Base-by-base conservation (phyloP, 2,113 vertebrate species). In the Formicarius rufipectus region DNA sequence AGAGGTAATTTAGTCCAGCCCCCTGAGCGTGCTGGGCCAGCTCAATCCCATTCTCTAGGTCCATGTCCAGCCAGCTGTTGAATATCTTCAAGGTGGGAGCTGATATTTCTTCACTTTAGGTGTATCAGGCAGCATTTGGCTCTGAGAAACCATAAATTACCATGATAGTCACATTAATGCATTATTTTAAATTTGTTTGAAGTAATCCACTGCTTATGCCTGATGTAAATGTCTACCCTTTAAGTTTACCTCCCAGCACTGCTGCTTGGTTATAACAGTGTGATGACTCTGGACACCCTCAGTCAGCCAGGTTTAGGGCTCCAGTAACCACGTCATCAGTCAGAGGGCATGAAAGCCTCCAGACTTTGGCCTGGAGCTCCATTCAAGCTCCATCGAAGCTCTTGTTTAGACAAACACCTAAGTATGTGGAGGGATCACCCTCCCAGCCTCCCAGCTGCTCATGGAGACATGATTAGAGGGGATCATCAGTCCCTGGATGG, bases 221-320 rank as follows among this genome's bases (percentile, higher is more conserved):
- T 21, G 35, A 14, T 40, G 18, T 21, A 37, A 79, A 75, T 9
- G 9, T 12, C 56, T 42, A 28, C 24, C 39, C 40, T 47, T 33
- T 18, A 59, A 84, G n/a, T 30, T 37, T 8, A 10, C 4, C 2
- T 59, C 22, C 6, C 62, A 79, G 67, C 7, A 8, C 14, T 59
- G 25, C 39, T 6, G 2, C 55, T 64, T 17, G 44, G 37, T 21
- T 47, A n/a, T 59, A 56, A 53, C 0, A 0, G 3, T 1, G 6
- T 33, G 40, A 35, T 11, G 23, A 56, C n/a, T n/a, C 2, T 1
- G 50, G 35, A 12, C 7, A 2, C 2, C 3, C 31, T 62, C 24
- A 7, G 2, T 4, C 9, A 7, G 2, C 5, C 9, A 22, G 55
- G 25, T 33, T 59, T 31, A 30, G 37, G 24, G 27, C 68, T 73